phyloP scores from a whole-genome alignment of 2,888 invertebrate species.

The Priocnemis perturbator region DNA sequence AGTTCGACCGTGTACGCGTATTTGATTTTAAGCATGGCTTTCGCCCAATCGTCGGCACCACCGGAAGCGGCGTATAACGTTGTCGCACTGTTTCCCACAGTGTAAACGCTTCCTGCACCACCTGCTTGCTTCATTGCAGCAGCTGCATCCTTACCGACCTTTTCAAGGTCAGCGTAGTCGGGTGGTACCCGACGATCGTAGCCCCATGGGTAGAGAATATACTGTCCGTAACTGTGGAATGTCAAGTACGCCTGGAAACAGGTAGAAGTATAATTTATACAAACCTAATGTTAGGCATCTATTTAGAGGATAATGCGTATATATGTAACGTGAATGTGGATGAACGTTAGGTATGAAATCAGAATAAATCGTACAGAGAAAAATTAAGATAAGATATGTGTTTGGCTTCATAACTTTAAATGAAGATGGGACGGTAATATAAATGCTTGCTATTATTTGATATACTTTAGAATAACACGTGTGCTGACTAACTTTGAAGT shows the following conservation, averaged over 20 bases:
- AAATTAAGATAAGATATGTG: not conserved
- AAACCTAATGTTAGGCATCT: too few relatives aligned
- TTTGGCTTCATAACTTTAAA: too few relatives aligned
- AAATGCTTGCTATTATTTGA: too few relatives aligned
- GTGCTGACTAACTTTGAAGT: constrained; percentile 69
- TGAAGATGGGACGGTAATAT: too few relatives aligned
- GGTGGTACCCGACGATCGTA: constrained; percentile 84
- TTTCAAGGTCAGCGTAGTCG: constrained; percentile 83
- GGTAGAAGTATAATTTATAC: not conserved
- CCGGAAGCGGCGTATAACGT: constrained; percentile 88
- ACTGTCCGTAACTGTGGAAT: constrained; percentile 92
- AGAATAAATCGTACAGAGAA: not conserved
- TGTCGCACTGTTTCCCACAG: constrained; percentile 86
- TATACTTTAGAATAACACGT: too few relatives aligned
- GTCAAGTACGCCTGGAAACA: constrained; percentile 83
- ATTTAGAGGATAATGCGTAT: too few relatives aligned
- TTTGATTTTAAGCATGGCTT: constrained; percentile 87
- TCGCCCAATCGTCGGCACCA: constrained; percentile 94
- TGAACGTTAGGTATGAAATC: not conserved
- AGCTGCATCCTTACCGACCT: constrained; percentile 83
- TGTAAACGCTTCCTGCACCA: constrained; percentile 79
- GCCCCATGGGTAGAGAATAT: constrained; percentile 91
- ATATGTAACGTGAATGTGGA: too few relatives aligned
- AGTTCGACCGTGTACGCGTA: constrained; percentile 94
- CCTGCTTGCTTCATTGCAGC: constrained; percentile 80